Evolutionary conservation across 2,113 vertebrate species (phyloP).

Genomic region (Reinhardtius hippoglossoides): DNA sequence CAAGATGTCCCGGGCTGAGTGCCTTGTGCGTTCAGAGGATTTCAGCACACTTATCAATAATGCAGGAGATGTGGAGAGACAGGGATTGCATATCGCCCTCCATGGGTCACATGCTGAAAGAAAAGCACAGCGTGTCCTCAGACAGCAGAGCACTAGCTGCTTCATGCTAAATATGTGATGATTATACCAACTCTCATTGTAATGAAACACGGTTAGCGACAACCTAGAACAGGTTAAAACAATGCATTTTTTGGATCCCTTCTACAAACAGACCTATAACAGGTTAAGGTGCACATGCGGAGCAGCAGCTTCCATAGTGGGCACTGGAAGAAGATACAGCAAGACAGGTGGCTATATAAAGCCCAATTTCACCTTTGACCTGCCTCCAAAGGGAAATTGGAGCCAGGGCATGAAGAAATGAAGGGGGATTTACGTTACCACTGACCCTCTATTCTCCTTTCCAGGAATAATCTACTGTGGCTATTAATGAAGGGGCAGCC

Average conservation of each 20-base stretch:
- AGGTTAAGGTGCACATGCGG: conserved; percentile 50
- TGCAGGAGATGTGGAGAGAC: conserved; percentile 72
- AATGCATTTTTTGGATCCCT: conserved; percentile 7
- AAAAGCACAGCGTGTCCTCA: conserved; percentile 73
- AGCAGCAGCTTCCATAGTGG: conserved; percentile 61
- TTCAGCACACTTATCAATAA: conserved; percentile 78
- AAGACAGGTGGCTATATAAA: conserved; percentile 77
- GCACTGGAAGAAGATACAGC: conserved; percentile 69
- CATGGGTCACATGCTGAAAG: conserved; percentile 69
- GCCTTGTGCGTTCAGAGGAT: conserved; percentile 58
- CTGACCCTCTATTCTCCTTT: conserved; percentile 64
- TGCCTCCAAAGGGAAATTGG: conserved; percentile 70
- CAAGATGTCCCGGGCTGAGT: conserved; percentile 61
- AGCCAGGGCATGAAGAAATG: conserved; percentile 60
- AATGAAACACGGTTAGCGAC: background rate
- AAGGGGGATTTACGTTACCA: conserved; percentile 71
- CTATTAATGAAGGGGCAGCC: conserved; percentile 60
- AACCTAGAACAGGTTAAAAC: conserved; percentile 30
- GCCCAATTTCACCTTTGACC: conserved; percentile 76
- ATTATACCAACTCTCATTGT: conserved; percentile 5
- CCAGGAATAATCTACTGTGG: conserved; percentile 76
- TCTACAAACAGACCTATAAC: conserved; percentile 2
- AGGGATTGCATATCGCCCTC: conserved; percentile 71
- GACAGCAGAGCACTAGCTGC: conserved; percentile 47
- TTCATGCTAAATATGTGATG: conserved; percentile 41